Conservation (phyloP, 2,113 vertebrate species). For the Syrrhaptes paradoxus region DNA sequence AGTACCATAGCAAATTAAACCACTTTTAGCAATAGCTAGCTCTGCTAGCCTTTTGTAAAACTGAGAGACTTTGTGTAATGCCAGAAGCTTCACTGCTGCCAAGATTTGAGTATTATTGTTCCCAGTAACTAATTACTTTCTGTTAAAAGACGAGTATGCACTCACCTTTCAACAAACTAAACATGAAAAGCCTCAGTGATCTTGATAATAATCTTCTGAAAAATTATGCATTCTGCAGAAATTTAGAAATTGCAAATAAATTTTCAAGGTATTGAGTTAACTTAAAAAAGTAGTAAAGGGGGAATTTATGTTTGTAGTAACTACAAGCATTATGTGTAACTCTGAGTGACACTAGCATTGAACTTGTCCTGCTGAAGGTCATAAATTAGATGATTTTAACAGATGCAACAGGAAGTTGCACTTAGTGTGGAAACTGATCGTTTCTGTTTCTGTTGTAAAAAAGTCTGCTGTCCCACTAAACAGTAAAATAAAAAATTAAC, state of each 20-base stretch:
- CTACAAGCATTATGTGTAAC: not conserved
- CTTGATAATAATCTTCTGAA: rapidly evolving
- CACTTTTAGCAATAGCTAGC: not conserved
- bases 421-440: not conserved
- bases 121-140: not conserved
- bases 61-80: not conserved
- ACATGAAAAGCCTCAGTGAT: not conserved
- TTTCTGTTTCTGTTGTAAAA: not conserved
- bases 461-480: not conserved
- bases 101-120: not conserved
- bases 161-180: not conserved
- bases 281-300: not conserved
- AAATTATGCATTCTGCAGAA: not conserved
- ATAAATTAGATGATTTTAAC: not conserved
- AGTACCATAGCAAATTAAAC: not conserved
- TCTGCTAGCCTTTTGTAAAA: not conserved
- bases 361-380: not conserved
- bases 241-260: not conserved
- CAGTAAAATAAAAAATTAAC: not conserved
- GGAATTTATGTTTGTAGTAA: not conserved
- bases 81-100: not conserved
- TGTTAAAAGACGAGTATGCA: not conserved
- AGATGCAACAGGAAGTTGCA: not conserved
- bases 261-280: not conserved
- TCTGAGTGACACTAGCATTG: not conserved